Evolutionary conservation across 1,140 invertebrate genomes (phyloP), one percentile per base, ranked within the genome.

Genomic region (Psix sp.): DNA sequence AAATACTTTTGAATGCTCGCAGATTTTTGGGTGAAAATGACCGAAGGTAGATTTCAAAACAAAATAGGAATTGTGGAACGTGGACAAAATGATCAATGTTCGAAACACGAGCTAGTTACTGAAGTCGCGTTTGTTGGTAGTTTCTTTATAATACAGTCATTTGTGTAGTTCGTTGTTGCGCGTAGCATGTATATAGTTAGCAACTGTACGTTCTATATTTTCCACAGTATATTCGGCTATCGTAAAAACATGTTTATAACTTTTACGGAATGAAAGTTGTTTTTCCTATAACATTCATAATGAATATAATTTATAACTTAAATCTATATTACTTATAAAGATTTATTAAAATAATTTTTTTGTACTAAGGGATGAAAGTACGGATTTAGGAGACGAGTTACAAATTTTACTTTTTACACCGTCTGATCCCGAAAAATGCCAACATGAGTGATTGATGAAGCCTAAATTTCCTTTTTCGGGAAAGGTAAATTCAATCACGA

Each of bases 1-100:
- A 57, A 51, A 63, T 63, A 14, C 29, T 48, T 31, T 40, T 46
- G 31, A 13, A 56, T 11, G 26, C 14, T 6, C 49, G 15, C 18
- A 62, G 66, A 72, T 24, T 24, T 72, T 71, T 63, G 31, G 43
- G 56, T 65, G 48, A 72, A 46, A 45, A 13, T 17, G 20, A 21
- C 26, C 51, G 59, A 72, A 65, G 57, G 45, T 29, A 20, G 26
- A 63, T 16, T 10, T 33, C 36, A 31, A 52, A 65, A 59, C 59
- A 60, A 60, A 49, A 18, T n/a, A 42, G 52, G 43, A 57, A 1
- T 46, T 13, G 35, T 54, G 20, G 54, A 65, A 52, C 46, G 59
- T 59, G 52, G 46, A 72, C 43, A 43, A 72, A 72, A 72, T 60
- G 40, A 65, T 72, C 46, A 72, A 72, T 72, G 65, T 72, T 72